These are phyloP conservation scores for Siderastrea radians DNA, from an alignment of 92 coral and sea anemone genomes.

Conservation along the genomic window DNA sequence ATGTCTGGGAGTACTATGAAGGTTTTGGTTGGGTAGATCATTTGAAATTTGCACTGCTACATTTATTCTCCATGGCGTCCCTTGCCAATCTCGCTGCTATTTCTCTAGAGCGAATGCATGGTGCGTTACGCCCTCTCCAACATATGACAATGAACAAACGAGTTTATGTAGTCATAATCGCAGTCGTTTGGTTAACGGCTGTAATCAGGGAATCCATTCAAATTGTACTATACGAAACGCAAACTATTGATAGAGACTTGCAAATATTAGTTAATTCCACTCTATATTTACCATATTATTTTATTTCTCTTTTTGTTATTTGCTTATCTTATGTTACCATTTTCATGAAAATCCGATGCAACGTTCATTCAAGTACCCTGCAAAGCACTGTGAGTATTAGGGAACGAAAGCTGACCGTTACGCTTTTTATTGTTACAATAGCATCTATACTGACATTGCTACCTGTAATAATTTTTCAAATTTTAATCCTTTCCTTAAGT, in stretches of 20 bases:
- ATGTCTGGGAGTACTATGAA: neutral
- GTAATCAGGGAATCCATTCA: conserved; percentile 5
- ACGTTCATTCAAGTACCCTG: neutral
- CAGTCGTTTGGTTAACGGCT: conserved; percentile 8
- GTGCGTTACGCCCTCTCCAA: neutral
- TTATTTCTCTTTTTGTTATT: conserved; percentile 5
- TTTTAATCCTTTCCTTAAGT: neutral
- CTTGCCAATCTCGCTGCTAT: conserved; percentile 2
- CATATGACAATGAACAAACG: neutral
- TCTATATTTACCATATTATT: neutral
- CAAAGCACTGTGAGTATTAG: neutral
- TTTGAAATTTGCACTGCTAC: neutral
- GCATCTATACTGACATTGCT: neutral
- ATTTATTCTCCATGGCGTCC: conserved; percentile 12
- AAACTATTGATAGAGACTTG: neutral
- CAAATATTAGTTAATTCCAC: neutral
- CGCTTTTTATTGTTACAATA: neutral
- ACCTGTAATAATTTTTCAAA: neutral
- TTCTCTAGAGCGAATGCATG: conserved; percentile 12
- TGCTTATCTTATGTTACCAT: neutral
- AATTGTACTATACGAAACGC: neutral
- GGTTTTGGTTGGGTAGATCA: neutral
- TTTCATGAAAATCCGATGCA: neutral
- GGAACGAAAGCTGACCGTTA: conserved; percentile 2
- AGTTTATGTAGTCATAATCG: neutral